Evolutionary conservation across 2,113 vertebrate genomes (phyloP).

Genomic region (Charadrius vociferus): DNA sequence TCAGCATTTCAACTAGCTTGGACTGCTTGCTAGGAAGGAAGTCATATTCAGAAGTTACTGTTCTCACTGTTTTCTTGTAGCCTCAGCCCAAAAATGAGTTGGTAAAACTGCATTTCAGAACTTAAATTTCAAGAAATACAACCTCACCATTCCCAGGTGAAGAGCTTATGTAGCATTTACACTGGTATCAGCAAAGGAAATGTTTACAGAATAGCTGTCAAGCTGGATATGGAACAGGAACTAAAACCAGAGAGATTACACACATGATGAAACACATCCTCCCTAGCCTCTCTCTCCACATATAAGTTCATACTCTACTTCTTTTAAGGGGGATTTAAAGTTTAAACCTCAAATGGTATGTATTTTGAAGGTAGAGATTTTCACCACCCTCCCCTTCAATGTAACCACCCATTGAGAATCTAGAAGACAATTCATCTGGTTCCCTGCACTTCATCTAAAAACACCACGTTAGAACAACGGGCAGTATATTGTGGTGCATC

Average conservation of each 20-base stretch:
- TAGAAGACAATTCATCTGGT: neutral
- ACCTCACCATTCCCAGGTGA: neutral
- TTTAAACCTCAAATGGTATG: neutral
- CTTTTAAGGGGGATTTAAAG: neutral
- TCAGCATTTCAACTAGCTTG: neutral
- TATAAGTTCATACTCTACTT: neutral
- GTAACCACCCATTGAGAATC: neutral
- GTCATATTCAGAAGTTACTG: neutral
- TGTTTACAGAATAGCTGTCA: neutral
- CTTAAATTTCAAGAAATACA: neutral
- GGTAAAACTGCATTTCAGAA: neutral
- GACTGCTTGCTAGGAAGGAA: neutral
- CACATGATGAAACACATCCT: neutral
- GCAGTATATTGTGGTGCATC: neutral
- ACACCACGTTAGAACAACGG: accelerated
- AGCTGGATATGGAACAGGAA: constrained; percentile 16
- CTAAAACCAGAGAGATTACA: neutral
- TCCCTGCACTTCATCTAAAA: neutral
- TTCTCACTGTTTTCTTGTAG: neutral
- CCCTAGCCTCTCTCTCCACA: neutral
- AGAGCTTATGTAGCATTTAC: neutral
- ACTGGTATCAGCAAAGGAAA: neutral
- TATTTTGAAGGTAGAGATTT: neutral
- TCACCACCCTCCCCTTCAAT: neutral
- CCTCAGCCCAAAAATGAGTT: neutral